Evolutionary conservation across 1,140 invertebrate species (phyloP).

Genomic region (Pachyrhynchus sulphureomaculatus): DNA sequence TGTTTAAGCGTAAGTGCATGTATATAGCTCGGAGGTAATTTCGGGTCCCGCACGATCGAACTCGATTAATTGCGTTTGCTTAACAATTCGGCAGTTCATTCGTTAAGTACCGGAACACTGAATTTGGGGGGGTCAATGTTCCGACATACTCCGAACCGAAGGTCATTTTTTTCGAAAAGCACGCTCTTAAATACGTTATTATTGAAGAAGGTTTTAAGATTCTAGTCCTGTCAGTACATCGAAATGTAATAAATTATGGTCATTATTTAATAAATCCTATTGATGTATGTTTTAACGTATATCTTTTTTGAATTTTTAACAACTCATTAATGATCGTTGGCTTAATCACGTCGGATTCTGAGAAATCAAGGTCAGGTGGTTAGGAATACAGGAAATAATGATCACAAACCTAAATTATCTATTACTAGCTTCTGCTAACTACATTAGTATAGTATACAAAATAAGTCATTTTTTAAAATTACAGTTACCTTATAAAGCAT

Average conservation of each 20-base stretch:
- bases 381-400: no score
- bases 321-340: constrained; percentile 15
- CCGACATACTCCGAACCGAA: constrained; percentile 13
- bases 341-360: no score
- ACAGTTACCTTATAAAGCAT: no score
- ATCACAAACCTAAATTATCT: no score
- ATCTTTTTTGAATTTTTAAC: constrained; percentile 18
- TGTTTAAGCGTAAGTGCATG: neutral
- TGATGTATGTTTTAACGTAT: constrained; percentile 24
- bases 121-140: constrained; percentile 20
- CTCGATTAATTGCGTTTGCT: constrained; percentile 24
- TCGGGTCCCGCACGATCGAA: constrained; percentile 13
- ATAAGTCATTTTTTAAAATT: no score
- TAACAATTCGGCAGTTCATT: constrained; percentile 19
- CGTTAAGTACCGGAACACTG: constrained; percentile 21
- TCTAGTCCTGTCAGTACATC: constrained; percentile 23
- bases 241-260: constrained; percentile 30
- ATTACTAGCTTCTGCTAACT: no score
- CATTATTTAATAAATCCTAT: constrained; percentile 31
- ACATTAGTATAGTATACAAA: no score
- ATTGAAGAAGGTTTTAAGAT: constrained; percentile 26
- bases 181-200: constrained; percentile 14
- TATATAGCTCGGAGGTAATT: neutral
- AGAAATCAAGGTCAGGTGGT: no score
- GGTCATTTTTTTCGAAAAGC: constrained; percentile 18